These are phyloP conservation scores for Galaxias olidus DNA, from an alignment of 2,797 vertebrate species.

Conservation along the genomic window DNA sequence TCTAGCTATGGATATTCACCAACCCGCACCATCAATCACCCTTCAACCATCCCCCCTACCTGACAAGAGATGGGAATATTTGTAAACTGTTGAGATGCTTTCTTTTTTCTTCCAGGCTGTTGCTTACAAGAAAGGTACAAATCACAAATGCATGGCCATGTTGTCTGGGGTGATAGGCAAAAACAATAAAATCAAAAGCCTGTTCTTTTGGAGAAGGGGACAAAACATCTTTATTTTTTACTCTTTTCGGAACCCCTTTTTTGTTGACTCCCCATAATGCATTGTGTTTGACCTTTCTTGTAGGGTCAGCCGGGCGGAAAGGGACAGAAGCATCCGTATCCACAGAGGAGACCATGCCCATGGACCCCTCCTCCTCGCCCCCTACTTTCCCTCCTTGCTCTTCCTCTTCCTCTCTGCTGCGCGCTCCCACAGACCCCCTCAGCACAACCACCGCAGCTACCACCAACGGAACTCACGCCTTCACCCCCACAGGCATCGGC, in stretches of 20 bases:
- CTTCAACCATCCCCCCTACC: too few relatives aligned
- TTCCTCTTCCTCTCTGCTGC: constrained; percentile 82
- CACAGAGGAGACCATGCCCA: constrained; percentile 86
- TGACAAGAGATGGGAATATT: too few relatives aligned
- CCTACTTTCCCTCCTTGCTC: constrained; percentile 83
- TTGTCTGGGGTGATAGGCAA: constrained; percentile 90
- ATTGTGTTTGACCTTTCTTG: constrained; percentile 99
- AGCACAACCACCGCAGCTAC: constrained; percentile 73
- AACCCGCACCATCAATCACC: too few relatives aligned
- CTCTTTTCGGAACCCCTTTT: constrained; percentile 82
- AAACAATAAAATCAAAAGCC: constrained; percentile 67
- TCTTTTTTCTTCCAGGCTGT: constrained; percentile 86
- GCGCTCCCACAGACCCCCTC: constrained; percentile 53
- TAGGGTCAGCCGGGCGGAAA: constrained; percentile 99
- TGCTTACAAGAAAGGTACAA: constrained; percentile 99
- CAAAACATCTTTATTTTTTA: constrained; percentile 67
- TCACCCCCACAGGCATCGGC: constrained; percentile 85
- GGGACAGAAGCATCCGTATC: constrained; percentile 89
- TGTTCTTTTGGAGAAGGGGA: constrained; percentile 60
- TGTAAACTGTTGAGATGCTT: too few relatives aligned
- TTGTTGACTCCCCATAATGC: constrained; percentile 99
- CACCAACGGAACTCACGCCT: constrained; percentile 89
- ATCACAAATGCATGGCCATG: constrained; percentile 97
- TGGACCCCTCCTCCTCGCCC: constrained; percentile 92
- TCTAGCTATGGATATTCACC: too few relatives aligned